Base-by-base conservation (phyloP, 2,797 vertebrate genomes). In the Ceyx erithaca region DNA sequence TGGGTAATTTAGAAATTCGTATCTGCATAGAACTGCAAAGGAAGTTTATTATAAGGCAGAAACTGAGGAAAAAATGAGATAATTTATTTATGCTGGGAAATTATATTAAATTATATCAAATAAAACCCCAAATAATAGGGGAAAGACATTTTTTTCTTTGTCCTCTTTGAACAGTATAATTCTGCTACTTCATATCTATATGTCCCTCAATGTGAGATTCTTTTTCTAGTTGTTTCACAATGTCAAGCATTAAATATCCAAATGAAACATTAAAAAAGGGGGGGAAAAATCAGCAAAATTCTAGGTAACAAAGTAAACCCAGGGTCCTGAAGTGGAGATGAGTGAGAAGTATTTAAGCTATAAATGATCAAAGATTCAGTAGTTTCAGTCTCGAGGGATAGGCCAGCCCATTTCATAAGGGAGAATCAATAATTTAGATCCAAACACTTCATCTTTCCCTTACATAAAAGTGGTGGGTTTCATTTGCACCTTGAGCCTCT, bases 1-100 rank as follows among this genome's bases (percentile, higher is more conserved):
- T 67, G 46, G 30, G 80, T 94, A 55, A 86, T 89, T 95, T 92
- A 69, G 54, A 96, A 95, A 92, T 94, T 81, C 79, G 13, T 83
- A n/a, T 48, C 79, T 67, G 16, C 26, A 85, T 45, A 4, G 94
- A 83, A 85, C 84, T 90, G 21, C 14, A 90, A 54, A 87, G 58
- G 23, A 30, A 35, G 12, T 80, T 54, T 68, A 89, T 96, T 92
- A 87, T 67, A 86, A 92, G 84, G 31, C 33, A 88, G 72, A 87
- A 87, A 26, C 62, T 37, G 37, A 90, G 48, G 64, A 87, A 93
- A 93, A 75, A 93, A 3, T 75, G 12, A 85, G 48, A 67, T 78
- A 81, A 76, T 84, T 70, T 69, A 75, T 76, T 69, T 91, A 76
- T 80, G 40, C 46, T 81, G 46, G 70, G 62, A 83, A 85, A 89